Percentiles rank a stretch among this genome's conserved stretches.
These are phyloP conservation scores for Panthera leo DNA, from an alignment of 2,113 vertebrate species.

Conservation along the genomic window DNA sequence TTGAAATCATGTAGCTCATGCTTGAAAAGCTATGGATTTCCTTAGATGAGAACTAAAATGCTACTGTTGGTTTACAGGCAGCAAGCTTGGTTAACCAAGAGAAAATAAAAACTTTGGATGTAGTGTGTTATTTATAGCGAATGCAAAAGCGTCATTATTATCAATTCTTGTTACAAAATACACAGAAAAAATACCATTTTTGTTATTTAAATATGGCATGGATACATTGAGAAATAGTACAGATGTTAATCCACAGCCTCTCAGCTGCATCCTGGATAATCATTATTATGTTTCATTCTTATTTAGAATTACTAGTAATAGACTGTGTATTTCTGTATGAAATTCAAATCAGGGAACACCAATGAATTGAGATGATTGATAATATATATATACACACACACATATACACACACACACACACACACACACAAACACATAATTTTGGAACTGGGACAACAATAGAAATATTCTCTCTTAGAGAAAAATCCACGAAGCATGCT, in stretches of 20 bases:
- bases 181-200: constrained; percentile 58
- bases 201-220: constrained; percentile 69
- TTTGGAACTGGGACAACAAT: constrained; percentile 56
- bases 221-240: constrained; percentile 45
- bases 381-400: constrained; percentile 44
- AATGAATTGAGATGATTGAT: constrained; percentile 73
- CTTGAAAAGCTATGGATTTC: not conserved
- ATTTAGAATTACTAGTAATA: constrained; percentile 72
- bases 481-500: not conserved
- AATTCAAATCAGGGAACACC: constrained; percentile 67
- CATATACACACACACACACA: not conserved
- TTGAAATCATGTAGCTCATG: not conserved
- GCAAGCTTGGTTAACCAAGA: not conserved
- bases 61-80: constrained; percentile 7
- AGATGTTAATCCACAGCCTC: constrained; percentile 58
- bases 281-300: constrained; percentile 67
- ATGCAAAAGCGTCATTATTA: constrained; percentile 64
- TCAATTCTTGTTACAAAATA: constrained; percentile 70
- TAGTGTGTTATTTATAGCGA: constrained; percentile 61
- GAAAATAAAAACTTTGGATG: constrained; percentile 62
- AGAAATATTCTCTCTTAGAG: constrained; percentile 46
- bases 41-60: not conserved
- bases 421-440: constrained; percentile 48
- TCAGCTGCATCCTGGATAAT: constrained; percentile 64
- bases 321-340: constrained; percentile 64